A percentile compares a stretch with the other conserved stretches of the same genome.
Conservation (phyloP, 2,113 vertebrate genomes). For the Mixornis gularis region DNA sequence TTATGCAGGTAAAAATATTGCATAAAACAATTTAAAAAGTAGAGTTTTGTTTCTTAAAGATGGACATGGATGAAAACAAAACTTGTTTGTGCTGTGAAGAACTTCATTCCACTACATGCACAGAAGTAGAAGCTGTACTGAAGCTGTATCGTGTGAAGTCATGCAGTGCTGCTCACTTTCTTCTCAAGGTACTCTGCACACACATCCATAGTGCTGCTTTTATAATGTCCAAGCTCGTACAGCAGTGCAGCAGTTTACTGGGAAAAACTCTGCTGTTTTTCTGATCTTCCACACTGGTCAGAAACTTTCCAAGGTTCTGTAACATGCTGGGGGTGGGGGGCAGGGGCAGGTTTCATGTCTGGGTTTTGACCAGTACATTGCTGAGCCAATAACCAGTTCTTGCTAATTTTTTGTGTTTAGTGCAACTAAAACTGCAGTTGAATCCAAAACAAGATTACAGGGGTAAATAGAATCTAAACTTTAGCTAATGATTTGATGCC, state of each 20-base stretch:
- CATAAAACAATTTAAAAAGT: neutral
- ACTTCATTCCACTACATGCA: constrained; percentile 66
- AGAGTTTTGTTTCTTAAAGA: constrained; percentile 58
- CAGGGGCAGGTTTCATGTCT: neutral
- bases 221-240: neutral
- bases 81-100: constrained; percentile 85
- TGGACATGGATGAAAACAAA: constrained; percentile 65
- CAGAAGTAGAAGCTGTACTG: constrained; percentile 73
- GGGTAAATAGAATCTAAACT: neutral
- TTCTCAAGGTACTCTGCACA: constrained; percentile 76
- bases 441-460: neutral
- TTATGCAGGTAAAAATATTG: neutral
- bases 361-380: neutral
- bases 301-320: neutral
- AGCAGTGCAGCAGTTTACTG: neutral
- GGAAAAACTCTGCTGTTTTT: neutral
- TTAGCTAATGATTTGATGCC: neutral
- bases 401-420: neutral
- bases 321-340: neutral
- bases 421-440: neutral
- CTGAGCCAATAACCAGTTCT: neutral
- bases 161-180: constrained; percentile 75
- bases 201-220: neutral
- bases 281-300: neutral
- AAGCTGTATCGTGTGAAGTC: constrained; percentile 76